Evolutionary conservation across 2,797 vertebrate species (phyloP), one percentile per base, ranked within the genome.

Genomic region (Tenualosa thibaudeaui): DNA sequence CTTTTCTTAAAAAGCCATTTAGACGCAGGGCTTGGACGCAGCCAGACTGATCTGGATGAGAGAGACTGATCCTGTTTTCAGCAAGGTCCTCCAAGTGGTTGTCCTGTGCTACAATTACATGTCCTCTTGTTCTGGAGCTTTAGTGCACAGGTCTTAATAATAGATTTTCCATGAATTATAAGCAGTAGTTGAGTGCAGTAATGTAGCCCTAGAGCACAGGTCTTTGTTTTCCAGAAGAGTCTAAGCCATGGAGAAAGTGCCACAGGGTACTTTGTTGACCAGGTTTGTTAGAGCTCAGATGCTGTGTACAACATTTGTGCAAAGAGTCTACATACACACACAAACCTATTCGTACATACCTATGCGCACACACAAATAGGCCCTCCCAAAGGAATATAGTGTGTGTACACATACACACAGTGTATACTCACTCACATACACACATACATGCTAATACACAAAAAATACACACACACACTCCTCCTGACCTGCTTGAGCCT

Each of bases 401-500:
- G 54, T 19, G 54, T 26, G 50, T 51, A 12, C 10, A 68, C 26
- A 68, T 6, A 37, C 62, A 56, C 58, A n/a, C n/a, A 62, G 53
- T 46, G 46, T 26, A 26, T 12, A 75, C 26, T 15, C 68, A 40
- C 12, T 17, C 68, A 75, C 13, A 40, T 37, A 75, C 68, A 75
- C 68, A 75, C 68, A 17, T 9, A 71, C 65, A 71, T 26, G 37
- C 65, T 13, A 26, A 71, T 26, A 71, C 65, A 71, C 24, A 78
- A 40, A 78, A 5, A 78, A 46, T 40, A 31, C 62, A 54, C 81
- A 24, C 26, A 4, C 50, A 58, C 56, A 19, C 71, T 22, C 71
- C 37, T 46, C 17, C 71, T 78, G 71, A 78, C 71, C 71, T 78
- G 19, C n/a, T 31, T 78, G 71, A 78, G 71, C 37, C 40, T 78